Conservation (phyloP, 2,888 invertebrate genomes). For the Polymixis flavicincta region DNA sequence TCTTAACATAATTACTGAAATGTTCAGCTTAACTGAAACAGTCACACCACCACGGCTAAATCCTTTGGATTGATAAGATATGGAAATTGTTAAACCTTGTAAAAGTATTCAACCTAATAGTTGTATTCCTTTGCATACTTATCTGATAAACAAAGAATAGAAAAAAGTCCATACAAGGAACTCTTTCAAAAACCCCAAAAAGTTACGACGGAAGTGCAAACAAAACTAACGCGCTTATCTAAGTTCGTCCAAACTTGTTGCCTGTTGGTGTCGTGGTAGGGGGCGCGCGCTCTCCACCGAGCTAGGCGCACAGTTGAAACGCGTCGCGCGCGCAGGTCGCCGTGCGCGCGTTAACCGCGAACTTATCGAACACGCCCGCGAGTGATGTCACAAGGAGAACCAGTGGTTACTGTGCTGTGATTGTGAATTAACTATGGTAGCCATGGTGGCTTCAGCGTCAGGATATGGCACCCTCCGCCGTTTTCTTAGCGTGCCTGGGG, state of each 20-base stretch:
- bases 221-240: conserved; percentile 77
- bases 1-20: conserved; percentile 1
- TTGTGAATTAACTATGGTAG: conserved; percentile 85
- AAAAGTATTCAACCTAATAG: conserved; percentile 2
- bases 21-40: conserved; percentile 14
- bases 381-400: conserved; percentile 84
- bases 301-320: conserved; percentile 77
- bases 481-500: conserved; percentile 87
- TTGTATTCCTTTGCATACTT: background rate
- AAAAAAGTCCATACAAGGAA: conserved; percentile 34
- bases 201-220: conserved; percentile 72
- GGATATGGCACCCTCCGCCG: conserved; percentile 89
- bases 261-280: conserved; percentile 65
- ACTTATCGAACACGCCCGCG: conserved; percentile 72
- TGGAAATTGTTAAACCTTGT: conserved; percentile 19
- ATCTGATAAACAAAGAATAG: conserved; percentile 8
- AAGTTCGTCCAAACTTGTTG: conserved; percentile 69
- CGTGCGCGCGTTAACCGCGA: conserved; percentile 76
- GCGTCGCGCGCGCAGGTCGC: conserved; percentile 84
- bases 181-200: conserved; percentile 52
- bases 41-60: conserved; percentile 1
- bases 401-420: conserved; percentile 80
- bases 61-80: conserved; percentile 46
- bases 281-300: conserved; percentile 63
- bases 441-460: conserved; percentile 89